Evolutionary conservation across 2,113 vertebrate genomes (phyloP).

Genomic region (Lycaon pictus): DNA sequence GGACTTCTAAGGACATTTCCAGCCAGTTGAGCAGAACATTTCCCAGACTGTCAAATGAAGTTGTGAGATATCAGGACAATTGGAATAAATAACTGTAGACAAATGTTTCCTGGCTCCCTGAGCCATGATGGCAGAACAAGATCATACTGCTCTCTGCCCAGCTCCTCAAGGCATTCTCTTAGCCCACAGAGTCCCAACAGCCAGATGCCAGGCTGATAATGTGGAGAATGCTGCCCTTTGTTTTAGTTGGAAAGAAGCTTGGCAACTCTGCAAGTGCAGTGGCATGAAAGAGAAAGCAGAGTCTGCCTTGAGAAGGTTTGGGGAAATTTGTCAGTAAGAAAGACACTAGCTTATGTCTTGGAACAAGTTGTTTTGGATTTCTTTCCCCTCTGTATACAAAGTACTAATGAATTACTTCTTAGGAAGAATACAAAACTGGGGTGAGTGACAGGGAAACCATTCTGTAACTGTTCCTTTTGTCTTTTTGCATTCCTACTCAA

Average conservation of each 20-base stretch:
- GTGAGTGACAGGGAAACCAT: neutral
- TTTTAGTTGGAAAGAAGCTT: slow-evolving; percentile 16
- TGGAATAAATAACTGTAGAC: neutral
- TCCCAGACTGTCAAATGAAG: neutral
- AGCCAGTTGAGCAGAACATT: neutral
- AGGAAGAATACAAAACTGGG: neutral
- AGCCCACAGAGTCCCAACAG: neutral
- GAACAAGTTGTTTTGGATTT: neutral
- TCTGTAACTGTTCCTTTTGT: neutral
- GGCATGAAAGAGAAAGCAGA: slow-evolving; percentile 18
- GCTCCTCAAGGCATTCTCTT: neutral
- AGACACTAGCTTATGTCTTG: neutral
- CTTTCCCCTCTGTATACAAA: neutral
- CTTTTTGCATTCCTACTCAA: neutral
- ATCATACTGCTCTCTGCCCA: neutral
- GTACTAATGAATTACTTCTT: slow-evolving; percentile 24
- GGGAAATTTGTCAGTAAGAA: neutral
- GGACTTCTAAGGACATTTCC: neutral
- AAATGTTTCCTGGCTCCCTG: neutral
- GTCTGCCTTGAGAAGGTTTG: neutral
- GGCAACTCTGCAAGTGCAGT: neutral
- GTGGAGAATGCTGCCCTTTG: neutral
- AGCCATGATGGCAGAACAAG: neutral
- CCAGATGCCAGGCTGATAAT: neutral
- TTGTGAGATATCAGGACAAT: neutral